Evolutionary conservation across 2,797 vertebrate genomes (phyloP).

Genomic region (Ctenochaetus hawaiiensis): DNA sequence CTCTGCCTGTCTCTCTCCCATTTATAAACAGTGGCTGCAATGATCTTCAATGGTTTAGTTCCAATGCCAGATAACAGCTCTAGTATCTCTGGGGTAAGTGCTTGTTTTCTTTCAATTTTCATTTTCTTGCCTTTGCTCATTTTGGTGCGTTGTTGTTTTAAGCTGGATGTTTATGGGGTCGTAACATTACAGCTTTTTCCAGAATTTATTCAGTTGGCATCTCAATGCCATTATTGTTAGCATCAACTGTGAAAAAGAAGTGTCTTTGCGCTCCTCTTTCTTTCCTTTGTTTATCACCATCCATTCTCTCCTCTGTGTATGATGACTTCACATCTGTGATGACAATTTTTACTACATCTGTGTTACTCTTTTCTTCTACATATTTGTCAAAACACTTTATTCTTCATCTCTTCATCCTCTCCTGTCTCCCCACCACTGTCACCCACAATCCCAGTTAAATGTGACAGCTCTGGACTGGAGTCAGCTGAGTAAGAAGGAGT

Average conservation of each 20-base stretch:
- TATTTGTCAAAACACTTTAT: slow-evolving; percentile 49
- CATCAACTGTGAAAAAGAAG: slow-evolving; percentile 21
- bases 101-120: slow-evolving; percentile 43
- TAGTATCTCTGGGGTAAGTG: slow-evolving; percentile 93
- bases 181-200: slow-evolving; percentile 19
- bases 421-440: slow-evolving; percentile 54
- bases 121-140: not conserved
- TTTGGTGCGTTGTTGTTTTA: slow-evolving; percentile 19
- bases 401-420: slow-evolving; percentile 46
- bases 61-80: slow-evolving; percentile 91
- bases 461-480: slow-evolving; percentile 97
- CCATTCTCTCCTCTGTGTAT: slow-evolving; percentile 29
- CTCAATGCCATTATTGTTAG: not conserved
- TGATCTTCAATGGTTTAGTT: slow-evolving; percentile 91
- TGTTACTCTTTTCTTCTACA: slow-evolving; percentile 11
- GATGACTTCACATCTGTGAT: slow-evolving; percentile 26
- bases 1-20: slow-evolving; percentile 28
- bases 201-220: not conserved
- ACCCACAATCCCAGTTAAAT: slow-evolving; percentile 87
- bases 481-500: slow-evolving; percentile 96
- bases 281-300: slow-evolving; percentile 49
- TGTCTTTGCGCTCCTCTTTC: slow-evolving; percentile 40
- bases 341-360: slow-evolving; percentile 13
- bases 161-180: not conserved
- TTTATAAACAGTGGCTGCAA: slow-evolving; percentile 89